phyloP scores from a whole-genome alignment of 2,888 invertebrate genomes.

The Nemapogon koenigi region DNA sequence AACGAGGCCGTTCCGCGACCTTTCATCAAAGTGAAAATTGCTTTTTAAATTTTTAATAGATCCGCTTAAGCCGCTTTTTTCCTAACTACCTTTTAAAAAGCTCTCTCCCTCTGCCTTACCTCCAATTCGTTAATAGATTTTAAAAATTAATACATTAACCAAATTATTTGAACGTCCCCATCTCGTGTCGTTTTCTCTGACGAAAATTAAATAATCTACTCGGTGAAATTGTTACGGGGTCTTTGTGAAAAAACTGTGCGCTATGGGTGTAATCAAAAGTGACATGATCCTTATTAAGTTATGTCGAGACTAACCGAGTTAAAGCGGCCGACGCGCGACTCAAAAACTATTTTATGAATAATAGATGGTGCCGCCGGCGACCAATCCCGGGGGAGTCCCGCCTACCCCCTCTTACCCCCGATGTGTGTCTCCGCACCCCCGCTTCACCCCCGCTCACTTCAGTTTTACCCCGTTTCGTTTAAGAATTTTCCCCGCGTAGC shows the following conservation, averaged over 20 bases:
- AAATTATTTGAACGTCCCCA: constrained; percentile 27
- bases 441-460: constrained; percentile 20
- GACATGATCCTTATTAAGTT: constrained; percentile 62
- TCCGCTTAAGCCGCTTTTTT: constrained; percentile 56
- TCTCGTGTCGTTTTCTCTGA: constrained; percentile 27
- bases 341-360: constrained; percentile 67
- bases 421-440: constrained; percentile 20
- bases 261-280: constrained; percentile 53
- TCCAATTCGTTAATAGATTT: constrained; percentile 52
- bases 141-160: constrained; percentile 52
- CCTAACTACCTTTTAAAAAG: constrained; percentile 43
- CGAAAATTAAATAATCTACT: constrained; percentile 37
- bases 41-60: constrained; percentile 54
- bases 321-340: constrained; percentile 56
- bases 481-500: no score
- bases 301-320: constrained; percentile 44
- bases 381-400: constrained; percentile 60
- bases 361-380: constrained; percentile 56
- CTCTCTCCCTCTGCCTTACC: constrained; percentile 21
- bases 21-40: constrained; percentile 41
- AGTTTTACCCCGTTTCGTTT: no score
- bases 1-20: constrained; percentile 25
- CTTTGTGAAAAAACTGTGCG: constrained; percentile 51
- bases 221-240: constrained; percentile 31
- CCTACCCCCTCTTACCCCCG: constrained; percentile 31